A percentile compares a stretch with the other conserved stretches of the same genome.
Evolutionary conservation across 2,113 vertebrate genomes (phyloP).

Genomic region (Oryzias celebensis): DNA sequence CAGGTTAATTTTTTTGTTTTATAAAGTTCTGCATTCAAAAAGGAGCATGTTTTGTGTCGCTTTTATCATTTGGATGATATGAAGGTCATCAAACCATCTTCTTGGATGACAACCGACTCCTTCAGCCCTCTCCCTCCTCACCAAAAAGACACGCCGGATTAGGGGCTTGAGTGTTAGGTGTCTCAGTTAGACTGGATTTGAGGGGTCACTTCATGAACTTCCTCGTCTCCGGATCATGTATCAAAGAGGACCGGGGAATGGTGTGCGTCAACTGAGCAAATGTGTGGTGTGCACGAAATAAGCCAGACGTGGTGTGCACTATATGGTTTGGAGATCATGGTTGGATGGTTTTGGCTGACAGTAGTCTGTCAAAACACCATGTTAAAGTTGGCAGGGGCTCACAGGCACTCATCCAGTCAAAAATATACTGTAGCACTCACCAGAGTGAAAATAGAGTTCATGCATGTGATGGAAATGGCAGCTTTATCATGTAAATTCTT

Average conservation of each 20-base stretch:
- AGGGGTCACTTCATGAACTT: conserved; percentile 43
- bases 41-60: no score
- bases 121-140: conserved; percentile 15
- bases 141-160: conserved; percentile 27
- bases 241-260: conserved; percentile 53
- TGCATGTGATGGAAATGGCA: conserved; percentile 11
- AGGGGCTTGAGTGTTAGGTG: conserved; percentile 53
- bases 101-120: conserved; percentile 8
- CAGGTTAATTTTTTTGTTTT: no score
- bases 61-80: conserved; percentile 1
- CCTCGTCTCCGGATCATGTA: conserved; percentile 52
- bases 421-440: conserved; percentile 25
- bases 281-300: conserved; percentile 16
- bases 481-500: conserved; percentile 46
- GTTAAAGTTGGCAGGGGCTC: conserved; percentile 7
- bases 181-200: conserved; percentile 43
- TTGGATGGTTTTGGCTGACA: conserved; percentile 17
- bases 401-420: conserved; percentile 16
- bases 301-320: conserved; percentile 14
- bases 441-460: conserved; percentile 8
- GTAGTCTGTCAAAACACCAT: conserved; percentile 3
- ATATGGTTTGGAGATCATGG: conserved; percentile 32
- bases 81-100: conserved; percentile 35
- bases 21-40: no score
- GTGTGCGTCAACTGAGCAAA: conserved; percentile 21